A percentile compares a stretch with the other conserved stretches of the same genome.
These are phyloP conservation scores for Epinephelus fuscoguttatus DNA, from an alignment of 2,113 vertebrate genomes.

Conservation along the genomic window DNA sequence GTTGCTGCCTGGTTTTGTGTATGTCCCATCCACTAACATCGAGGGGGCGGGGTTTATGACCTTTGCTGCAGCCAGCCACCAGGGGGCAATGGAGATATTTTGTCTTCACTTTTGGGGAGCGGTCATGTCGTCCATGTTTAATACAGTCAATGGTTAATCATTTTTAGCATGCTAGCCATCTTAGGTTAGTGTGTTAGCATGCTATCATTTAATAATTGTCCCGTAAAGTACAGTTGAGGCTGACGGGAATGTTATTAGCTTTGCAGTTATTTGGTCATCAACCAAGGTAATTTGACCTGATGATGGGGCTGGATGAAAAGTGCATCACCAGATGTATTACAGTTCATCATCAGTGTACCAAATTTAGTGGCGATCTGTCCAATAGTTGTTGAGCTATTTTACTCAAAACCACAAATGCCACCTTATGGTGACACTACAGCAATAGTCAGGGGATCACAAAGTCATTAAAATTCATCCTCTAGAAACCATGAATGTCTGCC, in stretches of 20 bases:
- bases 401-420: background rate
- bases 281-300: background rate
- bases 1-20: too few species aligned
- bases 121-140: too few species aligned
- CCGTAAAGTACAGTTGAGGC: background rate
- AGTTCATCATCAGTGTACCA: background rate
- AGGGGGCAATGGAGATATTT: too few species aligned
- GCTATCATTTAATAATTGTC: background rate
- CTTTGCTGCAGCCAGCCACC: too few species aligned
- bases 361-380: background rate
- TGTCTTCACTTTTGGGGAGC: too few species aligned
- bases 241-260: background rate
- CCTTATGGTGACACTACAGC: background rate
- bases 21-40: too few species aligned
- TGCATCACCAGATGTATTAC: background rate
- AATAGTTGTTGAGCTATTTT: background rate
- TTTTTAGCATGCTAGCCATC: background rate
- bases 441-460: background rate
- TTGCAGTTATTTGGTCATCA: background rate
- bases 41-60: too few species aligned
- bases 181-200: background rate
- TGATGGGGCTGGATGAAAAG: background rate
- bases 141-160: too few species aligned
- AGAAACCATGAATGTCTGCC: background rate
- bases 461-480: background rate